phyloP scores from a whole-genome alignment of 2,113 vertebrate genomes.

The Isurus oxyrinchus region DNA sequence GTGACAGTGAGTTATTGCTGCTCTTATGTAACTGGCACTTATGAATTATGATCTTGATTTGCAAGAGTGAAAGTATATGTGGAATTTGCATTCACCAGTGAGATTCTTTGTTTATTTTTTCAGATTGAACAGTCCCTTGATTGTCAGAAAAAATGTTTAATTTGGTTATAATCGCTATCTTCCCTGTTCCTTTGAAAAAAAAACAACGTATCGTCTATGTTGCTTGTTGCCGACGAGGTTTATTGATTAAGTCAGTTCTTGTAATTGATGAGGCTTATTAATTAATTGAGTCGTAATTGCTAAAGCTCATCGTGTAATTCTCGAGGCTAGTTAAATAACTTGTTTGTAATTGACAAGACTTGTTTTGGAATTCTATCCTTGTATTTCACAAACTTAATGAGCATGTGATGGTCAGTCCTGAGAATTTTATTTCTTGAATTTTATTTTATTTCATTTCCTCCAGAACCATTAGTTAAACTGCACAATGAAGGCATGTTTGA shows the following conservation, averaged over 20 bases:
- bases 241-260: neutral
- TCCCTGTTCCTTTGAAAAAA: neutral
- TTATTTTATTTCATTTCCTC: neutral
- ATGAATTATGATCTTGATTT: neutral
- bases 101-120: neutral
- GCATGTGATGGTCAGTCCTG: neutral
- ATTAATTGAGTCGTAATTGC: constrained; percentile 32
- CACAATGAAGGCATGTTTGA: too few species aligned
- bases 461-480: neutral
- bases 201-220: neutral
- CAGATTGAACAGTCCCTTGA: neutral
- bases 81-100: neutral
- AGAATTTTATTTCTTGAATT: neutral
- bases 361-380: neutral
- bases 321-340: neutral
- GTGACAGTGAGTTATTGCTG: neutral
- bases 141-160: neutral
- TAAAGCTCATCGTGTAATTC: neutral
- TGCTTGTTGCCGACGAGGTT: neutral
- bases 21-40: neutral
- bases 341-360: constrained; percentile 1
- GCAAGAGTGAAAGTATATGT: neutral
- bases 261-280: constrained; percentile 27
- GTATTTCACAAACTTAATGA: neutral
- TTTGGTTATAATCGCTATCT: neutral